Conservation (phyloP, 2,888 invertebrate genomes). For the Oxyscelio sp. region DNA sequence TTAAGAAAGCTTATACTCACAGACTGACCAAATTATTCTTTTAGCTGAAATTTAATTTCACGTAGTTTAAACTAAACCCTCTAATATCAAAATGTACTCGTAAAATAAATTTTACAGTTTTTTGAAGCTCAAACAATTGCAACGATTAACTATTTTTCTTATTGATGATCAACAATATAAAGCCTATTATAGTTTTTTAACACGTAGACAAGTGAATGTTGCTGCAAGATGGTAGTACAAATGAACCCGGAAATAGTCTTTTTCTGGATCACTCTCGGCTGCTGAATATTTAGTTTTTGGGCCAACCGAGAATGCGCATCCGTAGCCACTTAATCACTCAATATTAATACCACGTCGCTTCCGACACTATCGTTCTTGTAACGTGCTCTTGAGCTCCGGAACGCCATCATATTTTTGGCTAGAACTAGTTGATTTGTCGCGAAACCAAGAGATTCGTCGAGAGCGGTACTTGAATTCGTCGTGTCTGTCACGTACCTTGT, state of each 20-base stretch:
- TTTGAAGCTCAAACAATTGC: too few relatives aligned
- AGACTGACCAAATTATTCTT: too few relatives aligned
- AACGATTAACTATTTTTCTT: too few relatives aligned
- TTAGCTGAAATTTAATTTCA: too few relatives aligned
- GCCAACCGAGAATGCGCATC: conserved; percentile 83
- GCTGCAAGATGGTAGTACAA: conserved; percentile 66
- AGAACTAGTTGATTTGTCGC: conserved; percentile 15
- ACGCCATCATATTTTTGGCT: conserved; percentile 46
- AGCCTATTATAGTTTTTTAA: too few relatives aligned
- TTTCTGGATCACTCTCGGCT: conserved; percentile 75
- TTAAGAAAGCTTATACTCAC: too few relatives aligned
- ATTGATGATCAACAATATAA: too few relatives aligned
- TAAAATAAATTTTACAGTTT: too few relatives aligned
- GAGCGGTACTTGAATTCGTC: conserved; percentile 77
- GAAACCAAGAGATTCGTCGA: conserved; percentile 17
- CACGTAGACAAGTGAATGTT: conserved; percentile 42
- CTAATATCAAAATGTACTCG: too few relatives aligned
- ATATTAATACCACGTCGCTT: conserved; percentile 86
- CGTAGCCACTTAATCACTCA: conserved; percentile 86
- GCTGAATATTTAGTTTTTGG: conserved; percentile 78
- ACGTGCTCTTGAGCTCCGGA: conserved; percentile 48
- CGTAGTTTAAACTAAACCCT: too few relatives aligned
- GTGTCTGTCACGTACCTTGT: conserved; percentile 77
- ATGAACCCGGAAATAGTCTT: conserved; percentile 75
- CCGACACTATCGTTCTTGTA: conserved; percentile 78